Conservation (phyloP, 2,888 invertebrate genomes). For the Pterostichus niger region DNA sequence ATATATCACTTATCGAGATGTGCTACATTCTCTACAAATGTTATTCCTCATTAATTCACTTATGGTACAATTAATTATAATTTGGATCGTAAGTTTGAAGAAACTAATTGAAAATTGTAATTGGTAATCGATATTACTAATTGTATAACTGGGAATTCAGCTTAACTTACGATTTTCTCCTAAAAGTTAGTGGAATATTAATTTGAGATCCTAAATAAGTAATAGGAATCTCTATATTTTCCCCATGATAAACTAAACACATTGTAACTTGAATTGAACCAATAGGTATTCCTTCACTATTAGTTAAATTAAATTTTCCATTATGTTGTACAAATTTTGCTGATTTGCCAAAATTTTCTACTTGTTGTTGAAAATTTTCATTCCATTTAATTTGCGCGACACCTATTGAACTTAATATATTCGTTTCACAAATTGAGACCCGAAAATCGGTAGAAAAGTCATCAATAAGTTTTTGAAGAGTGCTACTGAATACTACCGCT, state of each 20-base stretch:
- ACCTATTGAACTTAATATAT: neutral
- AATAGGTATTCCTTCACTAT: neutral
- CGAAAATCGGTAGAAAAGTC: neutral
- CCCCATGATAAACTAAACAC: slow-evolving; percentile 15
- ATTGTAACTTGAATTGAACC: neutral
- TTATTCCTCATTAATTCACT: no score
- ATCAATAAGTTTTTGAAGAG: no score
- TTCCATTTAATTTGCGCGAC: neutral
- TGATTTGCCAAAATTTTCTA: neutral
- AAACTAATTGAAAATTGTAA: no score
- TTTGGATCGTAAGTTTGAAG: no score
- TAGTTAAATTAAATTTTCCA: neutral
- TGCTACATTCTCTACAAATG: no score
- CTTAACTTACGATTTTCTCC: slow-evolving; percentile 1
- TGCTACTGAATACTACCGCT: no score
- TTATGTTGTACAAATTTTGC: neutral
- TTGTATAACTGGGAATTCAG: neutral
- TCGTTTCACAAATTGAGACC: neutral
- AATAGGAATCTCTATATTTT: slow-evolving; percentile 10
- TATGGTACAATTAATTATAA: no score
- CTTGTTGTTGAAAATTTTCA: neutral
- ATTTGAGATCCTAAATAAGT: neutral
- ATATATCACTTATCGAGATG: no score
- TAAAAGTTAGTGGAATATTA: slow-evolving; percentile 4
- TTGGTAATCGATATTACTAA: no score